Percentiles rank a stretch among this genome's conserved stretches.
Conservation (phyloP, 2,113 vertebrate genomes). For the Azemiops feae region DNA sequence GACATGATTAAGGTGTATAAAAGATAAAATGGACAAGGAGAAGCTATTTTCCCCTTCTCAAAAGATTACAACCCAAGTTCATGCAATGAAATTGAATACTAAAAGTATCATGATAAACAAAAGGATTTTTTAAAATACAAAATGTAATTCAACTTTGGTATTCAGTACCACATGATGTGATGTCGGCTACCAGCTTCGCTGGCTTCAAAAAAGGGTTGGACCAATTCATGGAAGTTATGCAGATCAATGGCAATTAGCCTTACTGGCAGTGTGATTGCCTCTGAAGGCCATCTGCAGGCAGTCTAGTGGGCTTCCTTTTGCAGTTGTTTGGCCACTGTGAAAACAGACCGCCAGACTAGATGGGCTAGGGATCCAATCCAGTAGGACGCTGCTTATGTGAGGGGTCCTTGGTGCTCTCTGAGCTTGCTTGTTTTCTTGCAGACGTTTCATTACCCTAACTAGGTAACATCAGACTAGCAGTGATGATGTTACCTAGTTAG, state of each 20-base stretch:
- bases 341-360: not conserved
- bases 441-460: too few relatives aligned
- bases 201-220: not conserved
- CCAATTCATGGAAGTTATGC: not conserved
- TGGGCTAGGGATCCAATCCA: not conserved
- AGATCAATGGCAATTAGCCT: not conserved
- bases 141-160: not conserved
- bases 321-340: not conserved
- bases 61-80: not conserved
- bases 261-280: not conserved
- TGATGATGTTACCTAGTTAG: too few relatives aligned
- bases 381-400: not conserved
- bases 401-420: too few relatives aligned
- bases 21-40: not conserved
- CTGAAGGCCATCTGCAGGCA: not conserved
- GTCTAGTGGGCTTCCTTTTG: not conserved
- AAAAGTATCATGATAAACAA: not conserved
- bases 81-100: not conserved
- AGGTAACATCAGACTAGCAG: too few relatives aligned
- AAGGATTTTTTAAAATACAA: not conserved
- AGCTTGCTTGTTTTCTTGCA: too few relatives aligned
- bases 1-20: not conserved
- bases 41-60: not conserved
- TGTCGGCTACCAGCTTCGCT: not conserved
- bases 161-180: not conserved